Percentiles rank a stretch among this genome's conserved stretches.
Evolutionary conservation across 1,140 invertebrate genomes (phyloP).

Genomic region (Trialeurodes vaporariorum): DNA sequence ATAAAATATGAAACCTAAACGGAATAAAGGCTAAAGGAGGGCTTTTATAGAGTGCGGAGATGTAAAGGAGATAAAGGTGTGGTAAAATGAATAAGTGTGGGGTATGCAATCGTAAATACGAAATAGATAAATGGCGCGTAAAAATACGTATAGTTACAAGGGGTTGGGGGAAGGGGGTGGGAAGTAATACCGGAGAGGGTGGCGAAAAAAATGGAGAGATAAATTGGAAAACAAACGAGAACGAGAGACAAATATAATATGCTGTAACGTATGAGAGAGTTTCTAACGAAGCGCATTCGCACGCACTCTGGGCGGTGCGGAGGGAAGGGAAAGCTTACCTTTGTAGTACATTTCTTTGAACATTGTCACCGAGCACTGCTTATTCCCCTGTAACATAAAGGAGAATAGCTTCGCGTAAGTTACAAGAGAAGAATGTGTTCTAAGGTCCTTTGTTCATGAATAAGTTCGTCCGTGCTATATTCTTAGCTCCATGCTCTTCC

Average conservation of each 20-base stretch:
- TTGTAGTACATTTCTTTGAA: conserved; percentile 1
- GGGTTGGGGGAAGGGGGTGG: neutral
- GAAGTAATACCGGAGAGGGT: no score
- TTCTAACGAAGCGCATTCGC: no score
- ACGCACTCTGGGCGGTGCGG: no score
- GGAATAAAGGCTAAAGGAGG: neutral
- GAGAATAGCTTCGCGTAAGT: neutral
- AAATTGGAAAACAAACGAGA: neutral
- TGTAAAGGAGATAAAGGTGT: neutral
- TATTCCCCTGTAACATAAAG: neutral
- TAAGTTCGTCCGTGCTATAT: no score
- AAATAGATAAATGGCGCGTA: neutral
- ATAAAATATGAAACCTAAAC: no score
- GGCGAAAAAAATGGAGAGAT: no score
- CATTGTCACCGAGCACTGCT: neutral
- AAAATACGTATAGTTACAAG: neutral
- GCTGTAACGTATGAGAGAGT: neutral
- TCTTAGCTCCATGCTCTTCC: no score
- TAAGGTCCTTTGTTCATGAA: no score
- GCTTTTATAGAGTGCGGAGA: neutral
- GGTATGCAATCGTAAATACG: neutral
- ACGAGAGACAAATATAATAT: neutral
- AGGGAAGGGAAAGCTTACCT: neutral
- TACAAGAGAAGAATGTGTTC: no score
- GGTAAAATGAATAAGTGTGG: neutral